Percentiles rank a stretch among this genome's conserved stretches.
phyloP scores from a whole-genome alignment of 2,888 invertebrate genomes.

The Crioceris asparagi region DNA sequence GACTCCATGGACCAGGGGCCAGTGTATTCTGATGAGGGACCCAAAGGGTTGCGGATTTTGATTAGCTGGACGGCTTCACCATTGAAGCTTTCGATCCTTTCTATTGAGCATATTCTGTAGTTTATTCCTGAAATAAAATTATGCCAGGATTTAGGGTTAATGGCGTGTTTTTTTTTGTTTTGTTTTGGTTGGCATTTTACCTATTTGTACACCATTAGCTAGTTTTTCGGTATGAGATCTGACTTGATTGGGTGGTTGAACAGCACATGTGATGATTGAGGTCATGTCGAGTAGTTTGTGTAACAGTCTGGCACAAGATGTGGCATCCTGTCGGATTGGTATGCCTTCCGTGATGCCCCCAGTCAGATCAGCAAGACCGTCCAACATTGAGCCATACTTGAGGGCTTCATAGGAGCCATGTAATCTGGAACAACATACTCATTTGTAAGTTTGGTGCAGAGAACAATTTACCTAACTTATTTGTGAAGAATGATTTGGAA shows the following conservation, averaged over 20 bases:
- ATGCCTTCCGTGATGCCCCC: conserved; percentile 83
- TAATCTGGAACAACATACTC: conserved; percentile 51
- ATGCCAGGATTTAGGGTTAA: too few relatives aligned
- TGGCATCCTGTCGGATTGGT: conserved; percentile 57
- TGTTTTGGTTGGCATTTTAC: too few relatives aligned
- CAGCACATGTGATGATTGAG: conserved; percentile 72
- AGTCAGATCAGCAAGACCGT: conserved; percentile 79
- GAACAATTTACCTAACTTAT: too few relatives aligned
- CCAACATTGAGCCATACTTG: conserved; percentile 81
- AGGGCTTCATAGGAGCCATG: conserved; percentile 90
- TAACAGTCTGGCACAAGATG: conserved; percentile 54
- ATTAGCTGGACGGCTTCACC: conserved; percentile 63
- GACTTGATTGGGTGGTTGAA: conserved; percentile 44
- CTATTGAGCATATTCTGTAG: conserved; percentile 63
- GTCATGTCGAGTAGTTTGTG: conserved; percentile 67
- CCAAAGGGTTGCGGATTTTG: conserved; percentile 58
- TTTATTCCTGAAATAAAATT: conserved; percentile 41
- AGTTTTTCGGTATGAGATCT: conserved; percentile 45
- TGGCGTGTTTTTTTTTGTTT: too few relatives aligned
- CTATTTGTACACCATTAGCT: conserved; percentile 57
- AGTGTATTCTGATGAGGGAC: conserved; percentile 51
- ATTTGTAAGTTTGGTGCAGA: too few relatives aligned
- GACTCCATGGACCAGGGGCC: conserved; percentile 62
- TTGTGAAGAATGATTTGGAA: too few relatives aligned
- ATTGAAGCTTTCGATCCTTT: conserved; percentile 61